Evolutionary conservation across 2,797 vertebrate species (phyloP).

Genomic region (Cyprinella venusta): DNA sequence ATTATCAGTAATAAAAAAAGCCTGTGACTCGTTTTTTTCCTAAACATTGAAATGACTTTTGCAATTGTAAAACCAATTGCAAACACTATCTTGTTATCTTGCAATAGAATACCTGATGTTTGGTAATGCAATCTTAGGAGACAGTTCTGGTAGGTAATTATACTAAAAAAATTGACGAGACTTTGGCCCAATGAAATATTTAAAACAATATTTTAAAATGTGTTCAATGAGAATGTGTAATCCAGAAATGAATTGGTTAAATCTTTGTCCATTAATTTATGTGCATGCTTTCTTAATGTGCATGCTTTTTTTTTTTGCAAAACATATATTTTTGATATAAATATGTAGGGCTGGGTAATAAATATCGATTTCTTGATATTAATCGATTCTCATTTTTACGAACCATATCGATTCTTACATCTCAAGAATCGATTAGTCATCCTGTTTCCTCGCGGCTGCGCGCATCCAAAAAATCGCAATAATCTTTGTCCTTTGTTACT

Average conservation of each 20-base stretch:
- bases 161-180: neutral
- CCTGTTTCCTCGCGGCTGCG: no score
- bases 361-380: no score
- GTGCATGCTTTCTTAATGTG: no score
- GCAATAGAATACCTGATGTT: neutral
- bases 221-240: no score
- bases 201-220: no score
- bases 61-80: neutral
- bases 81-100: neutral
- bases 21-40: neutral
- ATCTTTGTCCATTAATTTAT: neutral
- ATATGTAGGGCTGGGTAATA: no score
- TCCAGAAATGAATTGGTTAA: neutral
- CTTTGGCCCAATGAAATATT: neutral
- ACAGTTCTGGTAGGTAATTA: constrained; percentile 2
- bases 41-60: neutral
- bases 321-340: neutral
- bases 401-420: no score
- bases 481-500: no score
- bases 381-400: no score
- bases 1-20: neutral
- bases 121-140: neutral
- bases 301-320: neutral
- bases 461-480: no score
- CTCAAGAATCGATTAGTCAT: no score